Conservation (phyloP, 2,888 invertebrate species). For the Leptogaster cylindrica region DNA sequence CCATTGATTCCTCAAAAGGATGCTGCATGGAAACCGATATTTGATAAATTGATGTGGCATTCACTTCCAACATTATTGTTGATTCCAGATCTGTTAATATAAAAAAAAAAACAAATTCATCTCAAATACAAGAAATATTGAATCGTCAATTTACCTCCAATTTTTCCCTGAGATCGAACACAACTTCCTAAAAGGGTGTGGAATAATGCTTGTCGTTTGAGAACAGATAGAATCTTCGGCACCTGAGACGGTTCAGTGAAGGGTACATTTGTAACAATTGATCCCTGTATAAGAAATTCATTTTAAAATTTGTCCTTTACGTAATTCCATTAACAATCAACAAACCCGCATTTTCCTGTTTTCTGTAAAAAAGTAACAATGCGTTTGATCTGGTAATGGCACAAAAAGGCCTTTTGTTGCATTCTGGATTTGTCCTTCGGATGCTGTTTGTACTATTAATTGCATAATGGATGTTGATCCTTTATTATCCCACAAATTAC, state of each 20-base stretch:
- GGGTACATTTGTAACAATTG: slow-evolving; percentile 71
- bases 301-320: too few species aligned
- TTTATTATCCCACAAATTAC: slow-evolving; percentile 47
- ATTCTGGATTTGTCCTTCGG: slow-evolving; percentile 75
- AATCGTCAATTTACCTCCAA: slow-evolving; percentile 68
- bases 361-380: slow-evolving; percentile 92
- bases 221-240: slow-evolving; percentile 80
- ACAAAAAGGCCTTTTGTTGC: slow-evolving; percentile 85
- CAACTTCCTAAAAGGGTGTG: slow-evolving; percentile 89
- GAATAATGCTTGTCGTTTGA: slow-evolving; percentile 90
- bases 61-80: slow-evolving; percentile 87
- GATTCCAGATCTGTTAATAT: slow-evolving; percentile 60
- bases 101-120: not conserved
- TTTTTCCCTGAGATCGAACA: slow-evolving; percentile 80
- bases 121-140: not conserved
- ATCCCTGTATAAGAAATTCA: too few species aligned
- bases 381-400: slow-evolving; percentile 88
- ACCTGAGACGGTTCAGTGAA: slow-evolving; percentile 95
- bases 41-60: slow-evolving; percentile 86
- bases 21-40: slow-evolving; percentile 91
- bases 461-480: slow-evolving; percentile 57
- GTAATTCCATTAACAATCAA: too few species aligned
- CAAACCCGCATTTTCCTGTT: slow-evolving; percentile 78
- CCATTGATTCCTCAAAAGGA: slow-evolving; percentile 90
- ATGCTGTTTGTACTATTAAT: slow-evolving; percentile 79